Evolutionary conservation across 2,797 vertebrate species (phyloP).

Genomic region (Coccyzus lansbergi): DNA sequence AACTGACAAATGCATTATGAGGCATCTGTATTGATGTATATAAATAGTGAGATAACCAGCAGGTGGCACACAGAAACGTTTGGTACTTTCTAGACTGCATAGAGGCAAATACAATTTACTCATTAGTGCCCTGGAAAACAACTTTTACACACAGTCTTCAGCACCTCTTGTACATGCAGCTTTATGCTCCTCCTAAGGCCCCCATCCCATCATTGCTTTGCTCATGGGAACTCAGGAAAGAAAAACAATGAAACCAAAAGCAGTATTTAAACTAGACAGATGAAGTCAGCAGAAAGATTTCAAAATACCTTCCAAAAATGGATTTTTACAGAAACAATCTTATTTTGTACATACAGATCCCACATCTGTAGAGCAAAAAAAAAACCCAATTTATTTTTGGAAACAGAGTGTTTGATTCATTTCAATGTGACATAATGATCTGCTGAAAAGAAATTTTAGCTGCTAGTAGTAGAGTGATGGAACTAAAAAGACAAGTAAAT

Average conservation of each 20-base stretch:
- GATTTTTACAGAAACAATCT: neutral
- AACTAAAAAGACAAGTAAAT: slow-evolving; percentile 20
- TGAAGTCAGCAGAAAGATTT: neutral
- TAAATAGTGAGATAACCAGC: neutral
- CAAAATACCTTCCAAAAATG: neutral
- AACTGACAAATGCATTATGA: rapidly evolving
- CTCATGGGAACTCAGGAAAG: neutral
- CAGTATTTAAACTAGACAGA: neutral
- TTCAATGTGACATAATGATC: slow-evolving; percentile 44
- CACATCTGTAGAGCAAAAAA: slow-evolving; percentile 25
- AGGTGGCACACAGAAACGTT: slow-evolving; percentile 14
- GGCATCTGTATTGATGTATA: neutral
- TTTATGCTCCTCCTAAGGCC: neutral
- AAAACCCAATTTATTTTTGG: neutral
- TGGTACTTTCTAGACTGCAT: neutral
- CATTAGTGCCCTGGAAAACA: neutral
- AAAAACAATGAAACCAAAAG: neutral
- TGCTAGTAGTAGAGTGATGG: slow-evolving; percentile 35
- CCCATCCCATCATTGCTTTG: neutral
- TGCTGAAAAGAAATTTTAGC: slow-evolving; percentile 48
- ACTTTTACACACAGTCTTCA: neutral
- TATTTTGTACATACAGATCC: neutral
- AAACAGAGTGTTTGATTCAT: slow-evolving; percentile 7
- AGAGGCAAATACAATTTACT: neutral
- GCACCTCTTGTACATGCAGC: neutral